Base-by-base conservation (phyloP, 2,797 vertebrate genomes). In the Eutrigla gurnardus region DNA sequence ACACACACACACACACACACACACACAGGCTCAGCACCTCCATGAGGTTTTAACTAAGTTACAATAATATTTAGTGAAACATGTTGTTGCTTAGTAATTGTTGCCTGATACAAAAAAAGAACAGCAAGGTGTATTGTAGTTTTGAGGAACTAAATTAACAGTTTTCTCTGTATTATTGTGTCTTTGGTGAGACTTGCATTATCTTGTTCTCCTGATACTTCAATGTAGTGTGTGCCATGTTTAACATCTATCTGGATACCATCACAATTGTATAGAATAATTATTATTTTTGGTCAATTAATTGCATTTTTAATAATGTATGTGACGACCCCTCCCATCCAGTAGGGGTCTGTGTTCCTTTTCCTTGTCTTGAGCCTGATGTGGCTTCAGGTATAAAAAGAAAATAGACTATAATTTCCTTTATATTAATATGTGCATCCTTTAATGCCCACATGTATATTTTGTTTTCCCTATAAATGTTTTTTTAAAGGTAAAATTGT, bases 41-140 rank as follows among this genome's bases (percentile, higher is more conserved):
- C 8, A 50, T n/a, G 7, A 67, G 57, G 43, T 65, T 77, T 77
- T 60, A 70, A 77, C 61, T 45, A 32, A 42, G 65, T 78, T 54
- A 45, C 61, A 69, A 66, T 78, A 81, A 81, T 77, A 79, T 82
- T 78, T 83, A 75, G 37, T 40, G 32, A 69, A 81, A 67, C 52
- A 35, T 77, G 74, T 77, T 70, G 67, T 63, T 32, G n/a, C 58
- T 13, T 18, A 54, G 46, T 67, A 70, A 67, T 61, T 46, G 73
- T 65, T 17, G 65, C 52, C 59, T 47, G 4, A 5, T n/a, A 63
- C 63, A 71, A 75, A 65, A 65, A 64, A 57, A 4, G 39, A 36
- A 58, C 59, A 65, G 36, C 25, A 6, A 62, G 55, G 42, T 43
- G 5, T 13, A 60, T 3, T 76, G 49, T 33, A 36, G 67, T 40